Conservation (phyloP, 2,797 vertebrate species). For the Neoniphon sammara region DNA sequence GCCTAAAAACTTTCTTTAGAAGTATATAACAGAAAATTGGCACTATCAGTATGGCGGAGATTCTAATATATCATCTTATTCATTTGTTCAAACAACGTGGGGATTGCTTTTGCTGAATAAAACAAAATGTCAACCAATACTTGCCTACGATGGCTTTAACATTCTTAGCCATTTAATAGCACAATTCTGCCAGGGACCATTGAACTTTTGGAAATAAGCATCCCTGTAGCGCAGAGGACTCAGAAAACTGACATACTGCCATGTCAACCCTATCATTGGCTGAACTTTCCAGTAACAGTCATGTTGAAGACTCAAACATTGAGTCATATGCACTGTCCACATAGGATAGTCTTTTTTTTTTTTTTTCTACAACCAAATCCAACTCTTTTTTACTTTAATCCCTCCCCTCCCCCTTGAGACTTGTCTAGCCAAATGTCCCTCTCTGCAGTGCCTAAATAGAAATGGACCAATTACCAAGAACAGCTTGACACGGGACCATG, state of each 20-base stretch:
- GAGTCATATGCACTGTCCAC: neutral
- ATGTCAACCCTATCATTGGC: constrained; percentile 30
- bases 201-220: constrained; percentile 12
- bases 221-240: neutral
- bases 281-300: constrained; percentile 14
- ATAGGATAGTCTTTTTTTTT: neutral
- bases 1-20: too few relatives aligned
- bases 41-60: too few relatives aligned
- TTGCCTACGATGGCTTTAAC: too few relatives aligned
- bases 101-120: too few relatives aligned
- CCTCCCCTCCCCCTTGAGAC: constrained; percentile 28
- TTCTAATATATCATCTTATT: too few relatives aligned
- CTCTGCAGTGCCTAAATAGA: constrained; percentile 48
- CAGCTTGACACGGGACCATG: constrained; percentile 57
- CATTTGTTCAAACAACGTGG: too few relatives aligned
- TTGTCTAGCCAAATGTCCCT: constrained; percentile 46
- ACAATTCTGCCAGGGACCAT: neutral
- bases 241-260: constrained; percentile 16
- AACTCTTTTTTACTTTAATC: constrained; percentile 38
- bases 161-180: too few relatives aligned
- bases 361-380: constrained; percentile 32
- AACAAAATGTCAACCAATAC: too few relatives aligned
- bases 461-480: constrained; percentile 66
- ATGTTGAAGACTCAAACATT: constrained; percentile 20
- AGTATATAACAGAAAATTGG: too few relatives aligned